Percentiles rank a stretch among this genome's conserved stretches.
These are phyloP conservation scores for Orgyia antiqua DNA, from an alignment of 2,888 invertebrate species.

Conservation along the genomic window DNA sequence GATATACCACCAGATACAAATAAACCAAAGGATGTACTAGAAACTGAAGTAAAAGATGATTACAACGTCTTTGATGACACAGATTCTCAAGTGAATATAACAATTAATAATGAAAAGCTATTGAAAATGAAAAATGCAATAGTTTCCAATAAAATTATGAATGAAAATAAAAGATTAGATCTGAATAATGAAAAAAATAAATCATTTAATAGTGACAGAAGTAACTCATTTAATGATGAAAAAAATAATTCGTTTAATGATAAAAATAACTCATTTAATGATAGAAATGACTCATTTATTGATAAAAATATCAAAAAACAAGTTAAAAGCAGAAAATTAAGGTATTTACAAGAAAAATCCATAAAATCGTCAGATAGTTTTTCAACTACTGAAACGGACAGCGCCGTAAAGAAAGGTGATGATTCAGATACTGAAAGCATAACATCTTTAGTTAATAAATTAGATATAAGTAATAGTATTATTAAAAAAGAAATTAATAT, in stretches of 20 bases:
- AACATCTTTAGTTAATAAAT: conserved; percentile 30
- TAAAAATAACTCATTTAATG: background rate
- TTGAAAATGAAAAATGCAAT: conserved; percentile 5
- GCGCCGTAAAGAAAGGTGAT: conserved; percentile 8
- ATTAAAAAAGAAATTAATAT: conserved; percentile 7
- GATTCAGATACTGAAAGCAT: conserved; percentile 37
- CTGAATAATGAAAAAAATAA: no score
- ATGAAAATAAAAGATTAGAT: no score
- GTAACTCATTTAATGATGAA: no score
- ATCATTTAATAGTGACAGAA: no score
- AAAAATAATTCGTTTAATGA: background rate
- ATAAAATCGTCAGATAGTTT: conserved; percentile 7
- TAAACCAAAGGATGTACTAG: conserved; percentile 5
- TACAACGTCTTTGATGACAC: conserved; percentile 24
- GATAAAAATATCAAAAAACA: background rate
- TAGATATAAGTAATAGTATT: conserved; percentile 23
- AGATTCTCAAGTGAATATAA: conserved; percentile 32
- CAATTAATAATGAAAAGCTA: conserved; percentile 18
- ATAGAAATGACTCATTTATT: background rate
- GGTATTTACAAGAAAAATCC: conserved; percentile 9
- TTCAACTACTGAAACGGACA: conserved; percentile 12
- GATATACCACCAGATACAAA: background rate
- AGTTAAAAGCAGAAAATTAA: conserved; percentile 5
- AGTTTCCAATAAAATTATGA: no score
- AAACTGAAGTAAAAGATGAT: conserved; percentile 8